A percentile compares a stretch with the other conserved stretches of the same genome.
Evolutionary conservation across 2,797 vertebrate genomes (phyloP).

Genomic region (Hypotaenidia okinawae): DNA sequence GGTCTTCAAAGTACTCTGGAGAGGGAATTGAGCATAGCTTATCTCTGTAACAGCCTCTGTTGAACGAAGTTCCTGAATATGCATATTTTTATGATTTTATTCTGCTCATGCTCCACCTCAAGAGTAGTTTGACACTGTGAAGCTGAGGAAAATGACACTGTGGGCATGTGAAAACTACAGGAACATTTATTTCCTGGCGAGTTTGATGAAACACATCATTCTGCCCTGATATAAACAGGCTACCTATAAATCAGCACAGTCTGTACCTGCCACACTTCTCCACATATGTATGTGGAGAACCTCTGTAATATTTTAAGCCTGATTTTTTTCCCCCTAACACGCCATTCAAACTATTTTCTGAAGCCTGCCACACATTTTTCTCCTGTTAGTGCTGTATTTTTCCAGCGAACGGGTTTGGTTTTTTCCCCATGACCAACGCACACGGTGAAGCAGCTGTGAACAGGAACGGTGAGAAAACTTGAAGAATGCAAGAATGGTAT

Average conservation of each 20-base stretch:
- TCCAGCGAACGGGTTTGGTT: neutral
- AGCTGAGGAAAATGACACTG: neutral
- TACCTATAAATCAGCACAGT: neutral
- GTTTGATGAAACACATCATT: neutral
- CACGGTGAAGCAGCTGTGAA: neutral
- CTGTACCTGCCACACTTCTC: neutral
- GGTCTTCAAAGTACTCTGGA: neutral
- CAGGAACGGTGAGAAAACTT: neutral
- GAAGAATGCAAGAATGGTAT: neutral
- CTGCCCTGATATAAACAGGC: neutral
- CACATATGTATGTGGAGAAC: neutral
- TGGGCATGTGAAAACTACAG: neutral
- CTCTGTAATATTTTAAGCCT: neutral
- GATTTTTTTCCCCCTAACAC: neutral
- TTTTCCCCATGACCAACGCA: neutral
- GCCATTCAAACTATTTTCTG: neutral
- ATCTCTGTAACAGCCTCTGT: neutral
- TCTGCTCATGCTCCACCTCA: neutral
- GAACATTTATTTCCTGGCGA: neutral
- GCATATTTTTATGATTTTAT: neutral
- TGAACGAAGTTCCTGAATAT: neutral
- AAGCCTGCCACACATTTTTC: neutral
- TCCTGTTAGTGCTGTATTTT: neutral
- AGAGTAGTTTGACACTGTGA: neutral
- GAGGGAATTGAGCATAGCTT: neutral